phyloP scores from a whole-genome alignment of 1,140 invertebrate species.

The Tetranychus cinnabarinus region DNA sequence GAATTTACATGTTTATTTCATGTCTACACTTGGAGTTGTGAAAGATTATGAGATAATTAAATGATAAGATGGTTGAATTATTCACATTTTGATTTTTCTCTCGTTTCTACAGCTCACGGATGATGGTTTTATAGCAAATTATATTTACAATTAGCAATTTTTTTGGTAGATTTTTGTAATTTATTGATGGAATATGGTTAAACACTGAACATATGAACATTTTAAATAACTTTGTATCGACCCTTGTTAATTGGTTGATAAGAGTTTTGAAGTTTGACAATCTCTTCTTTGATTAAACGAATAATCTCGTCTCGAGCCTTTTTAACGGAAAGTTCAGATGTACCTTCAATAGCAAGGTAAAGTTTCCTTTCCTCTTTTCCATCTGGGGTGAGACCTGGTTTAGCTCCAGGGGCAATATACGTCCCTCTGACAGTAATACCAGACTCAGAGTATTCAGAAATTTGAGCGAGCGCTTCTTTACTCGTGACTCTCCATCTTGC shows the following conservation, averaged over 20 bases:
- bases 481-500: slow-evolving; percentile 94
- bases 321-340: slow-evolving; percentile 81
- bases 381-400: slow-evolving; percentile 20
- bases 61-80: no score
- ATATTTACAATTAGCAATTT: no score
- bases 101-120: no score
- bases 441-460: slow-evolving; percentile 95
- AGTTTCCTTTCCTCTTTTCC: slow-evolving; percentile 77
- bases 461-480: slow-evolving; percentile 90
- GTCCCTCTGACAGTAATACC: slow-evolving; percentile 96
- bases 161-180: no score
- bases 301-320: slow-evolving; percentile 98
- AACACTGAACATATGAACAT: no score
- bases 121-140: no score
- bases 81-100: no score
- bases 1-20: no score
- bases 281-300: slow-evolving; percentile 87
- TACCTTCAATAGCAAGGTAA: slow-evolving; percentile 95
- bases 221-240: slow-evolving; percentile 77
- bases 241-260: slow-evolving; percentile 58
- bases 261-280: slow-evolving; percentile 63
- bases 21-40: no score
- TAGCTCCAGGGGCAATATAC: slow-evolving; percentile 68
- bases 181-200: no score
- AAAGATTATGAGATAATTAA: no score